Percentiles rank a stretch among this genome's conserved stretches.
Conservation (phyloP, 2,797 vertebrate species). For the Coendou prehensilis region DNA sequence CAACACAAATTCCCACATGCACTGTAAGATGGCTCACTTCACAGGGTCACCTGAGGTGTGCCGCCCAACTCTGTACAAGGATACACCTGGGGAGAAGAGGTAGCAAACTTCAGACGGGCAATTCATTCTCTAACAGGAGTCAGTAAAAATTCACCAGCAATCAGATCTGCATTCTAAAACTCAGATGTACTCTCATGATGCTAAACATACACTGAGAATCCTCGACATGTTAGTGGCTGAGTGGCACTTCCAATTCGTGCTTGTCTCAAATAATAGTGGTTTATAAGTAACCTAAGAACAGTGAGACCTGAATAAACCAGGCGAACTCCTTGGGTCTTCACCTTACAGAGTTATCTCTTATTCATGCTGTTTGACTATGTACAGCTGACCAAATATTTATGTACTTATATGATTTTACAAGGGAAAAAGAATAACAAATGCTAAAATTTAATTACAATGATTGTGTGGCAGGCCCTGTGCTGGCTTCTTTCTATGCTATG, state of each 20-base stretch:
- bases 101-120: not conserved
- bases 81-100: not conserved
- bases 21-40: not conserved
- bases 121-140: not conserved
- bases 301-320: not conserved
- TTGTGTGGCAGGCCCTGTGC: not conserved
- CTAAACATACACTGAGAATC: not conserved
- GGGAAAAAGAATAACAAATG: not conserved
- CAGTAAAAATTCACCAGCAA: not conserved
- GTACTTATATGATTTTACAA: slow-evolving; percentile 25
- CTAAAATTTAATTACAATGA: not conserved
- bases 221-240: no score
- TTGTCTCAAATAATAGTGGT: not conserved
- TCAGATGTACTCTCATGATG: not conserved
- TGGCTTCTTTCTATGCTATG: not conserved
- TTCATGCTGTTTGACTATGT: not conserved
- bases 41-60: not conserved
- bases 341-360: not conserved
- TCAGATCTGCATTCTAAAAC: not conserved
- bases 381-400: not conserved
- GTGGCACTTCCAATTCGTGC: not conserved
- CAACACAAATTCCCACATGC: not conserved
- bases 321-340: not conserved
- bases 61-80: not conserved
- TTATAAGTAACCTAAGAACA: not conserved